Evolutionary conservation across 2,113 vertebrate species (phyloP).

Genomic region (Poeciliopsis turrubarensis): DNA sequence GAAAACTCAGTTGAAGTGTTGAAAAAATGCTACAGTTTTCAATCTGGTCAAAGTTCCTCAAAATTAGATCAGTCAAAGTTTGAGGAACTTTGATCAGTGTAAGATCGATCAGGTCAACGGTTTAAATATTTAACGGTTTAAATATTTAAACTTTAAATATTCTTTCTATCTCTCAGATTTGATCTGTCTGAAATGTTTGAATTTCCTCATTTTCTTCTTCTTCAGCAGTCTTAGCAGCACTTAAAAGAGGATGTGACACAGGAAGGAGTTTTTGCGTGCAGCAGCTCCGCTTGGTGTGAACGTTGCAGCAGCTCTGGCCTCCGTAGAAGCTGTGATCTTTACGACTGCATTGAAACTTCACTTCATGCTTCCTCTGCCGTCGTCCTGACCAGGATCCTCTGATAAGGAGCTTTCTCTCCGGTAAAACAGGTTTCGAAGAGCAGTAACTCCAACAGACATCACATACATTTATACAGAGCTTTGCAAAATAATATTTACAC

Average conservation of each 20-base stretch:
- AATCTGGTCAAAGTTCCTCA: neutral
- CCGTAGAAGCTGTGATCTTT: conserved; percentile 51
- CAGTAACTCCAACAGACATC: conserved; percentile 29
- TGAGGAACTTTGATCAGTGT: too few relatives aligned
- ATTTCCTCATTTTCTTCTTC: neutral
- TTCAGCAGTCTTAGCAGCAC: neutral
- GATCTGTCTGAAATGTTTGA: neutral
- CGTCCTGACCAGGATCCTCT: conserved; percentile 38
- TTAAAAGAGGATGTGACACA: neutral
- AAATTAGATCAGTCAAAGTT: too few relatives aligned
- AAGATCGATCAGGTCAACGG: neutral
- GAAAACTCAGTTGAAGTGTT: neutral
- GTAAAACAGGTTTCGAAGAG: conserved; percentile 40
- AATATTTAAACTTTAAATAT: too few relatives aligned
- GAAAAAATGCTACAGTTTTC: neutral
- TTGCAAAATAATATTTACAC: neutral
- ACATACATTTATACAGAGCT: neutral
- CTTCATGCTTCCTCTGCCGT: conserved; percentile 51
- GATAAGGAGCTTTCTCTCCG: conserved; percentile 69
- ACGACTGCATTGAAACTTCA: conserved; percentile 31
- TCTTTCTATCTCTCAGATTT: neutral
- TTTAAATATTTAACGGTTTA: too few relatives aligned
- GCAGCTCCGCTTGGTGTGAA: neutral
- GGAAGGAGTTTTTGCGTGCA: neutral
- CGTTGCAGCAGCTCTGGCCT: neutral